These are phyloP conservation scores for Lasioglossum albipes DNA, from an alignment of 1,140 invertebrate species.

Conservation along the genomic window DNA sequence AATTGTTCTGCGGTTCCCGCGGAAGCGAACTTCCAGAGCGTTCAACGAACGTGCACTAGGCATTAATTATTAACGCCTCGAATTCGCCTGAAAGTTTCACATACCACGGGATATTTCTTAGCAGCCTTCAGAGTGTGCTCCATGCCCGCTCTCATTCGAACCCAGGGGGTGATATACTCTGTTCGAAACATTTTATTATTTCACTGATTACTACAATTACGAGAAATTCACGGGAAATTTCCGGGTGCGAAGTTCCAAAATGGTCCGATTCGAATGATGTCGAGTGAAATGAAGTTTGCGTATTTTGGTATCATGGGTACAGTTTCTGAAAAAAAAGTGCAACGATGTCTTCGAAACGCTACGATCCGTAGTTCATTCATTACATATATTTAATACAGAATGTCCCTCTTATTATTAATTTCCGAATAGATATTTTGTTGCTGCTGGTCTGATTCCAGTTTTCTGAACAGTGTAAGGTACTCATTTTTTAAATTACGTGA, in stretches of 20 bases:
- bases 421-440: no score
- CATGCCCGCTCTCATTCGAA: constrained; percentile 54
- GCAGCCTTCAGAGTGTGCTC: constrained; percentile 46
- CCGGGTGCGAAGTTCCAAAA: neutral
- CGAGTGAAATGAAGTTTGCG: neutral
- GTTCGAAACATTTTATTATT: constrained; percentile 29
- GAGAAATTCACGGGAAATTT: constrained; percentile 39
- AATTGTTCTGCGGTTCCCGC: constrained; percentile 9
- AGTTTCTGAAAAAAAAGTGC: no score
- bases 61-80: constrained; percentile 35
- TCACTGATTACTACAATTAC: neutral
- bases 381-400: no score
- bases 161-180: constrained; percentile 65
- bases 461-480: no score
- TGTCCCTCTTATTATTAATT: no score
- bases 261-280: neutral
- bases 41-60: neutral
- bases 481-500: no score
- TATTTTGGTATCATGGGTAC: neutral
- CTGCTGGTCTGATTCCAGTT: no score
- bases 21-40: constrained; percentile 19
- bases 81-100: constrained; percentile 15
- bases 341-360: no score
- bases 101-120: constrained; percentile 34
- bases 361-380: neutral